Base-by-base conservation (phyloP, 2,797 vertebrate species). In the Mormyrops boulengeri region DNA sequence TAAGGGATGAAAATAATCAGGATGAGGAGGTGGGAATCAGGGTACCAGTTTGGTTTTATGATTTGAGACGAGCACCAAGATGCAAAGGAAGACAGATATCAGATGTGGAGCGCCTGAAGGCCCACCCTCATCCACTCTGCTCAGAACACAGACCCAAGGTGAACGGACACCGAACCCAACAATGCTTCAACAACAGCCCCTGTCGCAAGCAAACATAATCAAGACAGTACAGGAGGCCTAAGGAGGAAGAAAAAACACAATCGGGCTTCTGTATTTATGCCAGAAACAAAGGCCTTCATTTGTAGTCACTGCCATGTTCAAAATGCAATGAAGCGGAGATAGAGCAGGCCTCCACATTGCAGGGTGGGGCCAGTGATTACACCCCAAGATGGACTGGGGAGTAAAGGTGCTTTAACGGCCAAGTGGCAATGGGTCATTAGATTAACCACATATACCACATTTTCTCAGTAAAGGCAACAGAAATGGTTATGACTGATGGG, bases 211-310 rank as follows among this genome's bases (percentile, higher is more conserved):
- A 82, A 47, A 82, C 44, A 17, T 0, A 55, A 86, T 30, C 50
- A 86, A 86, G 26, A 52, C 22, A 38, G 85, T 4, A 55, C 85
- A 2, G 12, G 85, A 34, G 85, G 22, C 50, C 52, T 53, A 55
- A 82, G 85, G 49, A 86, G 49, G 12, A 38, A 86, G 26, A 44
- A 47, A 82, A n/a, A 85, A 3, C n/a, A 22, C n/a, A 86, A 86
- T 30, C n/a, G 9, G 82, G 49, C 22, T 30, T 52, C 14, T 55
- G 26, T 86, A 12, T 34, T 52, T 53, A 55, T 5, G 22, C 52
- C 11, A 49, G 22, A 86, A 86, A 86, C 85, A 55, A 86, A 86
- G 85, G 50, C 85, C 77, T 82, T 82, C 38, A 47, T 47, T 47
- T 82, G 19, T 47, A 82, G 41, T 82, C 77, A 86, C 49, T 34